Evolutionary conservation across 1,140 invertebrate genomes (phyloP).

Genomic region (Atta colombica): DNA sequence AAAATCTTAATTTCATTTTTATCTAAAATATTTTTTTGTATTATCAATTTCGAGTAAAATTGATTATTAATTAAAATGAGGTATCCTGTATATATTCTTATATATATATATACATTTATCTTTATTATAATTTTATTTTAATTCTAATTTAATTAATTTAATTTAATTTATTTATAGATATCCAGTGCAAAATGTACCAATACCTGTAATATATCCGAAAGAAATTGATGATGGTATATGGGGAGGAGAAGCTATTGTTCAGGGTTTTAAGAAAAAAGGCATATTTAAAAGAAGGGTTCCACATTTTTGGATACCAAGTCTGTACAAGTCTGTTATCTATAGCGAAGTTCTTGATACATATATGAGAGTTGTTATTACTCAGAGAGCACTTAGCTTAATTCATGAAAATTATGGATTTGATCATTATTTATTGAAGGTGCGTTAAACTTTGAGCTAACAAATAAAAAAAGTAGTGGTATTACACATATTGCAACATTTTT

Average conservation of each 20-base stretch:
- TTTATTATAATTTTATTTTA: constrained; percentile 16
- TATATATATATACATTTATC: not conserved
- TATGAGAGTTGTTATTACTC: constrained; percentile 93
- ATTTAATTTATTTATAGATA: constrained; percentile 82
- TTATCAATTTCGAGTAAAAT: no score
- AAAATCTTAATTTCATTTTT: no score
- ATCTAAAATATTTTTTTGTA: no score
- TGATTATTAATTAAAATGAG: no score
- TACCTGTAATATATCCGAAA: constrained; percentile 92
- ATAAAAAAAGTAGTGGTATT: not conserved
- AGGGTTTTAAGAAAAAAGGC: constrained; percentile 93
- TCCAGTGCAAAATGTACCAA: constrained; percentile 92
- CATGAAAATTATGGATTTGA: constrained; percentile 97
- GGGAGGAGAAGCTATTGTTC: constrained; percentile 98
- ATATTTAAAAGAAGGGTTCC: constrained; percentile 89
- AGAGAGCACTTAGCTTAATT: constrained; percentile 93
- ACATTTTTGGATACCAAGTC: constrained; percentile 94
- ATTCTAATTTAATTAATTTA: not conserved
- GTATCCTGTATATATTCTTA: not conserved
- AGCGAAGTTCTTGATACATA: constrained; percentile 97
- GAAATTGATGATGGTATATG: constrained; percentile 96
- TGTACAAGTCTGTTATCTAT: constrained; percentile 94
- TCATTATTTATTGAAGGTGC: constrained; percentile 95
- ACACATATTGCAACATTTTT: constrained; percentile 40
- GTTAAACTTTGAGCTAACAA: constrained; percentile 19